phyloP scores from a whole-genome alignment of 1,140 invertebrate species.

The Melanaphis sacchari region DNA sequence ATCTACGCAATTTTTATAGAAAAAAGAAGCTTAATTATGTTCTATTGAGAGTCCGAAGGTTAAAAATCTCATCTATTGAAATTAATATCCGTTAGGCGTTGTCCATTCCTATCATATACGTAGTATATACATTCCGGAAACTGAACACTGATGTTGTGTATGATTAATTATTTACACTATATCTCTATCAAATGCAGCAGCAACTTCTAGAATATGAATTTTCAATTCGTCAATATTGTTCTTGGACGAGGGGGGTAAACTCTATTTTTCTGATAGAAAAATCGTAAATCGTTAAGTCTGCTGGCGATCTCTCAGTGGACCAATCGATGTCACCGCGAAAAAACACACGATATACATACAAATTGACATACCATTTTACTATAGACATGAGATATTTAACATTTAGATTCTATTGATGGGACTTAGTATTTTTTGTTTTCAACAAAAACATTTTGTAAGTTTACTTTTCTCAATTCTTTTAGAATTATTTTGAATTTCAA shows the following conservation, averaged over 20 bases:
- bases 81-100: too few relatives aligned
- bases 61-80: not conserved
- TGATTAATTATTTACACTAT: too few relatives aligned
- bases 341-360: too few relatives aligned
- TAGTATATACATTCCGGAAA: too few relatives aligned
- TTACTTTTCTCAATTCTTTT: not conserved
- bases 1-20: not conserved
- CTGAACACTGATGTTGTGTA: too few relatives aligned
- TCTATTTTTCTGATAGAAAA: not conserved
- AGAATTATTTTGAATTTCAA: not conserved
- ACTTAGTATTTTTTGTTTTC: too few relatives aligned
- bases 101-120: too few relatives aligned
- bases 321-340: not conserved
- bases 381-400: not conserved
- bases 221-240: not conserved
- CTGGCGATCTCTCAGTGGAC: not conserved
- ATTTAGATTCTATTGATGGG: not conserved
- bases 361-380: not conserved
- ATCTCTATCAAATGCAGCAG: too few relatives aligned
- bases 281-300: not conserved
- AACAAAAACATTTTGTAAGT: not conserved
- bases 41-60: not conserved
- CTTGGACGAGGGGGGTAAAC: too few relatives aligned
- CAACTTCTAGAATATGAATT: too few relatives aligned
- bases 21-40: not conserved